phyloP scores from a whole-genome alignment of 2,113 vertebrate species.

The Onychostruthus taczanowskii region DNA sequence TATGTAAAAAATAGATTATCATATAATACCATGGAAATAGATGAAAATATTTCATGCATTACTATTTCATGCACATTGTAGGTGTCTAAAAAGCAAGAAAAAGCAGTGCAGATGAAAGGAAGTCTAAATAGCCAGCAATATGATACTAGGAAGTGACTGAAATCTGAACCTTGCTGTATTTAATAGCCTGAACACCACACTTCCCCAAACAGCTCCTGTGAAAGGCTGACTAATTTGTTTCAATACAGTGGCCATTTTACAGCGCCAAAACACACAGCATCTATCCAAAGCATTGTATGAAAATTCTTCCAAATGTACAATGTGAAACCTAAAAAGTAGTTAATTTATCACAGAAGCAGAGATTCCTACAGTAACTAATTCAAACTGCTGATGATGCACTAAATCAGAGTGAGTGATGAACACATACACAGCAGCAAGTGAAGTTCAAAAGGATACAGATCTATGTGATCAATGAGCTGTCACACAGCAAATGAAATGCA shows the following conservation, averaged over 20 bases:
- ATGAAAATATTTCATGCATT: neutral
- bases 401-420: slow-evolving; percentile 81
- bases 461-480: slow-evolving; percentile 75
- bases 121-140: neutral
- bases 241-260: slow-evolving; percentile 26
- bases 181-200: neutral
- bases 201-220: neutral
- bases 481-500: slow-evolving; percentile 69
- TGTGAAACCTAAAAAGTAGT: slow-evolving; percentile 60
- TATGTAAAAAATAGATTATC: neutral
- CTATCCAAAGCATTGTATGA: slow-evolving; percentile 7
- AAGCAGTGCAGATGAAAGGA: neutral
- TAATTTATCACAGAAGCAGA: slow-evolving; percentile 70
- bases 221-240: slow-evolving; percentile 58
- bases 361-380: slow-evolving; percentile 71
- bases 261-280: slow-evolving; percentile 28
- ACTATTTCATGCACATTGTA: neutral
- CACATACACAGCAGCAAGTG: slow-evolving; percentile 65
- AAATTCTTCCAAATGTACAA: slow-evolving; percentile 61
- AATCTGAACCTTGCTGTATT: neutral
- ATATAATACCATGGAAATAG: neutral
- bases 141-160: neutral
- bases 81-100: neutral
- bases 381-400: slow-evolving; percentile 79
- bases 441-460: slow-evolving; percentile 75